A percentile compares a stretch with the other conserved stretches of the same genome.
Evolutionary conservation across 2,888 invertebrate genomes (phyloP).

Genomic region (Tinea trinotella): DNA sequence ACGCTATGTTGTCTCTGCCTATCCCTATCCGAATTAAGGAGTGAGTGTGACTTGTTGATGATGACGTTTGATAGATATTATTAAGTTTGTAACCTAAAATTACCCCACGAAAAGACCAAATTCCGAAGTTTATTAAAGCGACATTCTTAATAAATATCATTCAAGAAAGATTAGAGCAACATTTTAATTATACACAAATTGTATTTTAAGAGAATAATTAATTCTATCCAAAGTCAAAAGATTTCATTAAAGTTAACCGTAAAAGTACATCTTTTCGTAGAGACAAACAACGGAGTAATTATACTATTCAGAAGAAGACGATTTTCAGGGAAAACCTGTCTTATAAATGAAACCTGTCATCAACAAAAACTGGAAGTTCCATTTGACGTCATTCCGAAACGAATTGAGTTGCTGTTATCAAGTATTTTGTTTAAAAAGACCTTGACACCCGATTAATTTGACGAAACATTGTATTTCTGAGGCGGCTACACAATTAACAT

Average conservation of each 20-base stretch:
- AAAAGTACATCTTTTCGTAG: neutral
- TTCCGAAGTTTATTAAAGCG: neutral
- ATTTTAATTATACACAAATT: conserved; percentile 10
- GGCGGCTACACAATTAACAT: too few relatives aligned
- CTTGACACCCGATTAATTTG: neutral
- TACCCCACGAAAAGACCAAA: too few relatives aligned
- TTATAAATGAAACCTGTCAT: neutral
- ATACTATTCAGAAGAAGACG: conserved; percentile 3
- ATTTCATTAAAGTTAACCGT: conserved; percentile 8
- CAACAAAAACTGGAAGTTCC: conserved; percentile 12
- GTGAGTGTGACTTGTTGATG: too few relatives aligned
- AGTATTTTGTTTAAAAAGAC: neutral
- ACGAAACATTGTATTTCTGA: too few relatives aligned
- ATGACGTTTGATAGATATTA: too few relatives aligned
- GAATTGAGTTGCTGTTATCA: conserved; percentile 2
- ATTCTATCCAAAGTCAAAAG: conserved; percentile 10
- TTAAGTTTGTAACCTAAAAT: too few relatives aligned
- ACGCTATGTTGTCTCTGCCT: too few relatives aligned
- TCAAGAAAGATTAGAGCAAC: neutral
- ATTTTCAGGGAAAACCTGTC: neutral
- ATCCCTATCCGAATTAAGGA: too few relatives aligned
- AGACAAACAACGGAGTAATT: conserved; percentile 8
- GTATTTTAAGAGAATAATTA: conserved; percentile 2
- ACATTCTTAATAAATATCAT: neutral
- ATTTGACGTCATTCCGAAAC: conserved; percentile 1